These are phyloP conservation scores for Proteles cristata DNA, from an alignment of 2,113 vertebrate genomes.

Conservation along the genomic window DNA sequence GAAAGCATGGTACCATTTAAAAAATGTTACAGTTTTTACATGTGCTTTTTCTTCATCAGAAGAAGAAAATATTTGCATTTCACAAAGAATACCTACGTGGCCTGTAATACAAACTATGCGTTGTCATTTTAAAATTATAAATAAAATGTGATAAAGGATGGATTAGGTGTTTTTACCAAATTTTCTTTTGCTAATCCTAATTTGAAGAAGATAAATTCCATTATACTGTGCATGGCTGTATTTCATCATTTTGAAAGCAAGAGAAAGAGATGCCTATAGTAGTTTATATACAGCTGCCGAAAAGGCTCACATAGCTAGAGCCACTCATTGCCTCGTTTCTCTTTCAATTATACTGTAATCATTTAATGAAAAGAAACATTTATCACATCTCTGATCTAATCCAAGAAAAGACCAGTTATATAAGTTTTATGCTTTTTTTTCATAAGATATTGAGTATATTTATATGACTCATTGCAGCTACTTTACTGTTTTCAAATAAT, in stretches of 20 bases:
- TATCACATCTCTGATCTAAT: conserved; percentile 50
- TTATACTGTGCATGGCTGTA: not conserved
- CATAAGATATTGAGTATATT: not conserved
- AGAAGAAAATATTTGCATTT: conserved; percentile 27
- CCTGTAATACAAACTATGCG: not conserved
- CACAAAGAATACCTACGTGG: not conserved
- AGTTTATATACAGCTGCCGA: not conserved
- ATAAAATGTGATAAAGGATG: not conserved
- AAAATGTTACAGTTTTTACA: not conserved
- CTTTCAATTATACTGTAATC: conserved; percentile 13
- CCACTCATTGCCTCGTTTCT: not conserved
- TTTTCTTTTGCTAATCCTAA: not conserved
- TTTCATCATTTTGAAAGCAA: conserved; percentile 48
- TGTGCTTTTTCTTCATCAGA: not conserved
- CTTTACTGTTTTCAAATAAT: conserved; percentile 58
- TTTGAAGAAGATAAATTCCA: not conserved
- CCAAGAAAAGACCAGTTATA: conserved; percentile 22
- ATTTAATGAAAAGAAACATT: conserved; percentile 52
- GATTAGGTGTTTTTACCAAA: not conserved
- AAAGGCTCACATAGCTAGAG: not conserved
- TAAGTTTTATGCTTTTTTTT: conserved; percentile 46
- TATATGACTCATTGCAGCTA: conserved; percentile 15
- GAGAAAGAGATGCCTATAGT: not conserved
- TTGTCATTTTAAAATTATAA: not conserved
- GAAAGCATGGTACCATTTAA: not conserved